Percentiles rank a stretch among this genome's conserved stretches.
Evolutionary conservation across 2,888 invertebrate genomes (phyloP).

Genomic region (Diplazon laetatorius): DNA sequence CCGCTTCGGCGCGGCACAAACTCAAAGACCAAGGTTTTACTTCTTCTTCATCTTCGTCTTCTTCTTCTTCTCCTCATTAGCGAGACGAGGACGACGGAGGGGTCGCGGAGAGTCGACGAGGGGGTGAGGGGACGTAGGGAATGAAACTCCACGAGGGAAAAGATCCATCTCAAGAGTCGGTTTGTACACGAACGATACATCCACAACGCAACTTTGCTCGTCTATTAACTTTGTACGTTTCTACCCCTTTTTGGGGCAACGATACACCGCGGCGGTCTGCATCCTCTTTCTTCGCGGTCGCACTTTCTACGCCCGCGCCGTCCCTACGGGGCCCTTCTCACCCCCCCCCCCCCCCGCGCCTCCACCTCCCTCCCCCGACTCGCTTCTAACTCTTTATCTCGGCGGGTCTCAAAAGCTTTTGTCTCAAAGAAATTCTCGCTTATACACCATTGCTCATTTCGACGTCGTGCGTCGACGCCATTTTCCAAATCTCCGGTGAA

Average conservation of each 20-base stretch:
- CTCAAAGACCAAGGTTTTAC: constrained; percentile 64
- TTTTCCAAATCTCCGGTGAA: constrained; percentile 65
- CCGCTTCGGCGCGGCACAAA: constrained; percentile 42
- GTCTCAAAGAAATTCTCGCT: constrained; percentile 80
- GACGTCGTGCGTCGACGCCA: constrained; percentile 65
- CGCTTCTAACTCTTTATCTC: constrained; percentile 6
- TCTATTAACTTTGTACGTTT: constrained; percentile 59
- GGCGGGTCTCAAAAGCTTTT: constrained; percentile 72
- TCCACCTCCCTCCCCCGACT: constrained; percentile 54
- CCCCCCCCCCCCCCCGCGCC: constrained; percentile 29
- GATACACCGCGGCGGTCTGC: constrained; percentile 43
- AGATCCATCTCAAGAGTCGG: constrained; percentile 72
- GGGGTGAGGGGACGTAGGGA: constrained; percentile 49
- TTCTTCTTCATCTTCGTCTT: no score
- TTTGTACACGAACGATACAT: constrained; percentile 71
- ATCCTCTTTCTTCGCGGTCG: constrained; percentile 54
- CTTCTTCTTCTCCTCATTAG: constrained; percentile 67
- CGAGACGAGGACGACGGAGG: constrained; percentile 42
- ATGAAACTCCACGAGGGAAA: no score
- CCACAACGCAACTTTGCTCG: constrained; percentile 63
- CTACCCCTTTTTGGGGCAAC: constrained; percentile 62
- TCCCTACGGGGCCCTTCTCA: constrained; percentile 53
- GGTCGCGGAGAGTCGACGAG: constrained; percentile 31
- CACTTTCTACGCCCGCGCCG: constrained; percentile 31
- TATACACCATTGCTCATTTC: constrained; percentile 77